A percentile compares a stretch with the other conserved stretches of the same genome.
Evolutionary conservation across 2,113 vertebrate genomes (phyloP).

Genomic region (Columba livia): DNA sequence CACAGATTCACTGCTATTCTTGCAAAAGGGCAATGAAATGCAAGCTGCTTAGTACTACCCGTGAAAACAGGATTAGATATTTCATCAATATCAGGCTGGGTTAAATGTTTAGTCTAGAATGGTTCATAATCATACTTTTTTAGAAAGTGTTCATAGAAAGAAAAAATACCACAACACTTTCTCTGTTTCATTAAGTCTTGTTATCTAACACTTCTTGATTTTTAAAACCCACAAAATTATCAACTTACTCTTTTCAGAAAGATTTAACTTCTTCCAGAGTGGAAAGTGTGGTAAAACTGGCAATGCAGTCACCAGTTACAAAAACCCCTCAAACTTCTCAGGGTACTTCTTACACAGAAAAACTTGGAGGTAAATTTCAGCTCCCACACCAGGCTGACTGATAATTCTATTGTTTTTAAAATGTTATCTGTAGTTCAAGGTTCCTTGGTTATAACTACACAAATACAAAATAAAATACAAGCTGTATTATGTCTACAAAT

Average conservation of each 20-base stretch:
- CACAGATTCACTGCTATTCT: not conserved
- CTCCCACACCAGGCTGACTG: not conserved
- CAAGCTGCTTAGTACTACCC: not conserved
- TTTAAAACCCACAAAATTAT: not conserved
- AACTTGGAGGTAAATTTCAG: not conserved
- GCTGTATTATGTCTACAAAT: not conserved
- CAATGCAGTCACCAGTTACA: not conserved
- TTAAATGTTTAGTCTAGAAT: not conserved
- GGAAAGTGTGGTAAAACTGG: not conserved
- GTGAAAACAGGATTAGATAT: not conserved
- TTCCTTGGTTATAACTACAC: not conserved
- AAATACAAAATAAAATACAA: not conserved
- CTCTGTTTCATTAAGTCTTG: not conserved
- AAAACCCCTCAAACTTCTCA: not conserved
- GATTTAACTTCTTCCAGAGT: not conserved
- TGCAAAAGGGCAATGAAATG: not conserved
- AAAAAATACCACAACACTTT: not conserved
- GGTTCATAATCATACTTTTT: not conserved
- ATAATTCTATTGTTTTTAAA: not conserved
- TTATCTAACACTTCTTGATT: not conserved
- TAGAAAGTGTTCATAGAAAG: not conserved
- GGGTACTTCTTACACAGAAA: not conserved
- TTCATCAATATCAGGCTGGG: not conserved
- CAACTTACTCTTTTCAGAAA: not conserved
- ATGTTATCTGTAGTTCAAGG: not conserved